These are phyloP conservation scores for Erannis defoliaria DNA, from an alignment of 2,888 invertebrate species.

Conservation along the genomic window DNA sequence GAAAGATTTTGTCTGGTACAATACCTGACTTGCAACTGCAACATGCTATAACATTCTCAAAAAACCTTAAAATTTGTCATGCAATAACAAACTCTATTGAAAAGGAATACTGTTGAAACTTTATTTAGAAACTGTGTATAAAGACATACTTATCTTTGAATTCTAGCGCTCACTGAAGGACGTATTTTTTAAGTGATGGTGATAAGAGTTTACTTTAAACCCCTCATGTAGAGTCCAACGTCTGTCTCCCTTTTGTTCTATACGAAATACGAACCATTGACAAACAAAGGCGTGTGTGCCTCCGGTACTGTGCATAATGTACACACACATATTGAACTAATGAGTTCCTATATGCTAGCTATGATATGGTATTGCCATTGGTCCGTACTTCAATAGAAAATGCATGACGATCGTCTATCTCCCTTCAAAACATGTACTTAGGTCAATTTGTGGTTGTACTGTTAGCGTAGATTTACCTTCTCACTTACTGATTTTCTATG, in stretches of 20 bases:
- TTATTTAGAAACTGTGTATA: conserved; percentile 30
- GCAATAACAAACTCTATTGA: background rate
- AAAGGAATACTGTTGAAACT: conserved; percentile 16
- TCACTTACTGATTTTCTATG: conserved; percentile 50
- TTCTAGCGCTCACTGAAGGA: conserved; percentile 84
- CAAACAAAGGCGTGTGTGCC: conserved; percentile 25
- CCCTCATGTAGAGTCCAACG: conserved; percentile 72
- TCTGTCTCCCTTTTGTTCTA: conserved; percentile 63
- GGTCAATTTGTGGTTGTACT: conserved; percentile 70
- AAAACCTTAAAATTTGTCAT: conserved; percentile 5
- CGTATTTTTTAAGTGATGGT: conserved; percentile 79
- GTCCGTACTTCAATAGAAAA: conserved; percentile 60
- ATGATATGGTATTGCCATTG: conserved; percentile 49
- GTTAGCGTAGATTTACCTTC: conserved; percentile 62
- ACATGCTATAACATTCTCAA: background rate
- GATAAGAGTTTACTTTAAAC: conserved; percentile 72
- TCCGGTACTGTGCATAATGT: too few relatives aligned
- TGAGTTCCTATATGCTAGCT: too few relatives aligned
- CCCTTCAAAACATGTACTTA: conserved; percentile 61
- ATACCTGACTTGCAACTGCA: background rate
- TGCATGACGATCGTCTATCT: conserved; percentile 74
- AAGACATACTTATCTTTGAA: conserved; percentile 65
- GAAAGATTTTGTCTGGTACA: background rate
- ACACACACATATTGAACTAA: background rate
- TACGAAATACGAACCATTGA: conserved; percentile 64